Conservation (phyloP, 2,797 vertebrate genomes). For the Myotis findleyi region DNA sequence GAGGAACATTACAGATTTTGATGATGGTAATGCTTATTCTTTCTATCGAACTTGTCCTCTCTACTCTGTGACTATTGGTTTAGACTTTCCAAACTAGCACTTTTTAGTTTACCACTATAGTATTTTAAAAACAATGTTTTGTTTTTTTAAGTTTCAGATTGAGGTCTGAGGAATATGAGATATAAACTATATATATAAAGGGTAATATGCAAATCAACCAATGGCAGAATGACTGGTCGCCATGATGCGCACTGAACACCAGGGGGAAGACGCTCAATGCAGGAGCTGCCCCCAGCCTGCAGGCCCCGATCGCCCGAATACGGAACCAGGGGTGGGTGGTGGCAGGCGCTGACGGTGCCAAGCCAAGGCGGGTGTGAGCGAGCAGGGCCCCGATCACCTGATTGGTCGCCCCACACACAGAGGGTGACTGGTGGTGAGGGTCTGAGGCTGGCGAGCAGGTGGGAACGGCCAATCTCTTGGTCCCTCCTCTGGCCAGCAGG, state of each 20-base stretch:
- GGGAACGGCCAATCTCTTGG: too few species aligned
- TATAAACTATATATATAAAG: not conserved
- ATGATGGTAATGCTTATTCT: not conserved
- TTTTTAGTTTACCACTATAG: not conserved
- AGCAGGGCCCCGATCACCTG: too few species aligned
- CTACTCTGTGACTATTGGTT: not conserved
- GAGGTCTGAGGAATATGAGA: not conserved
- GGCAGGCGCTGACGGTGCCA: too few species aligned
- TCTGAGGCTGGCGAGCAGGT: too few species aligned
- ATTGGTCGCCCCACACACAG: too few species aligned
- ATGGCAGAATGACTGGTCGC: fast-evolving
- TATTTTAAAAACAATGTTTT: not conserved
- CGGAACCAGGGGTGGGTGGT: too few species aligned
- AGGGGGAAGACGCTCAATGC: too few species aligned
- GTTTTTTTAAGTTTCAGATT: not conserved
- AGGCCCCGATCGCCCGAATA: fast-evolving
- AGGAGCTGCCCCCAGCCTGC: too few species aligned
- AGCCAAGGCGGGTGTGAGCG: too few species aligned
- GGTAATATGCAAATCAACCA: too few species aligned
- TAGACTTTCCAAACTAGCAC: not conserved
- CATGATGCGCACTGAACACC: too few species aligned
- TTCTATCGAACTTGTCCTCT: not conserved
- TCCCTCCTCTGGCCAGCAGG: fast-evolving
- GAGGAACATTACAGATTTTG: not conserved
- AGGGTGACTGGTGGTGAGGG: fast-evolving